These are phyloP conservation scores for Psittacula echo DNA, from an alignment of 2,797 vertebrate genomes.

Conservation along the genomic window DNA sequence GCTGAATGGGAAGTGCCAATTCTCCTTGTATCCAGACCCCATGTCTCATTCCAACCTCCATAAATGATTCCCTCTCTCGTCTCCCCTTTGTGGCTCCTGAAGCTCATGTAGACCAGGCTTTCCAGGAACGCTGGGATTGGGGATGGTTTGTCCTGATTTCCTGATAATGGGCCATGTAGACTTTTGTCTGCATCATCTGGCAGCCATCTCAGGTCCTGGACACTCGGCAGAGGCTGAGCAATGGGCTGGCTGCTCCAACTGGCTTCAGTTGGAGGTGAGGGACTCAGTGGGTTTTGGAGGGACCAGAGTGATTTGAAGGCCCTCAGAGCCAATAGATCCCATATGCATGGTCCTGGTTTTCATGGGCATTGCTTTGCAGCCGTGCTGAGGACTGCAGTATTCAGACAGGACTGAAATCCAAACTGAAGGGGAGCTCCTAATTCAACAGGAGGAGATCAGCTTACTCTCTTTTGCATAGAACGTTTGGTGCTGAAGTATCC, in stretches of 20 bases:
- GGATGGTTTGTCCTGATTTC: not conserved
- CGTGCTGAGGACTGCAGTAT: not conserved
- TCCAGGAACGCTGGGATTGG: slow-evolving; percentile 18
- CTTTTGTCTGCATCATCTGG: slow-evolving; percentile 38
- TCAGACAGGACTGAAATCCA: not conserved
- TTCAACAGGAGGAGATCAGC: not conserved
- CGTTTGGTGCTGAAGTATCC: not conserved
- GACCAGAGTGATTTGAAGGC: not conserved
- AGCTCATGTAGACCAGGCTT: not conserved
- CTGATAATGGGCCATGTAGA: slow-evolving; percentile 19
- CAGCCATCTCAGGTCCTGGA: not conserved
- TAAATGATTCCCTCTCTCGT: not conserved
- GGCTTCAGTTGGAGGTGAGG: not conserved
- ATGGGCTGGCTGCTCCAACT: not conserved
- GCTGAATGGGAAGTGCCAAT: slow-evolving; percentile 10
- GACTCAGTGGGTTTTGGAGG: not conserved
- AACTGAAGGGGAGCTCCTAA: not conserved
- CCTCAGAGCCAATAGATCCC: not conserved
- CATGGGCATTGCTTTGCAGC: not conserved
- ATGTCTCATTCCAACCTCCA: not conserved
- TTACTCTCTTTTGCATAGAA: not conserved
- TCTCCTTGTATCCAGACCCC: slow-evolving; percentile 3
- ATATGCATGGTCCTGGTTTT: not conserved
- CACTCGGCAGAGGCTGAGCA: not conserved
- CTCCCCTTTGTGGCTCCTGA: not conserved